Evolutionary conservation across 2,113 vertebrate species (phyloP).

Genomic region (Cettia cetti): DNA sequence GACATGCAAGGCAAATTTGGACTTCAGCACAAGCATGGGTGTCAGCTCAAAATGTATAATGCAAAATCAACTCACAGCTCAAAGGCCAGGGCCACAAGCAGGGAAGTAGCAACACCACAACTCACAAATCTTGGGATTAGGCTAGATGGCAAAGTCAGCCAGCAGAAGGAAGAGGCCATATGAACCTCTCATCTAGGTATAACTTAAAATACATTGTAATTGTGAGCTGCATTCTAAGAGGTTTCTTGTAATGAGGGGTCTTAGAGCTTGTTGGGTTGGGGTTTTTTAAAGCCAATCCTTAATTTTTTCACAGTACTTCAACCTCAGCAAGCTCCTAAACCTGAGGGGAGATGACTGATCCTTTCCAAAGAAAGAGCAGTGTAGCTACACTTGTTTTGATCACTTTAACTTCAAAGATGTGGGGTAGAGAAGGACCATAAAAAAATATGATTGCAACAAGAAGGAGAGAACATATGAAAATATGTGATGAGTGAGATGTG

Average conservation of each 20-base stretch:
- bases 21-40: slow-evolving; percentile 28
- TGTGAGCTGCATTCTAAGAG: background rate
- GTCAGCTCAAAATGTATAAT: background rate
- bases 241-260: background rate
- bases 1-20: background rate
- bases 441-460: background rate
- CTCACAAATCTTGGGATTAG: background rate
- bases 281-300: background rate
- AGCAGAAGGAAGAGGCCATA: background rate
- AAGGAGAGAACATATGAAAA: background rate
- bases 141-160: background rate
- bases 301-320: background rate
- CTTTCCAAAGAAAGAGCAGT: background rate
- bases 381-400: background rate
- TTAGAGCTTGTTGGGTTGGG: background rate
- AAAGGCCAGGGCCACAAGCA: slow-evolving; percentile 25
- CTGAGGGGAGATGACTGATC: background rate
- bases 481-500: background rate
- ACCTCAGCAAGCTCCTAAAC: background rate
- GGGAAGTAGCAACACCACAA: background rate
- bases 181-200: background rate
- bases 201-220: background rate
- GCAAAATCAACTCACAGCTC: background rate
- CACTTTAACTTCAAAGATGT: background rate
- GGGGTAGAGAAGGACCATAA: background rate